Percentiles rank a stretch among this genome's conserved stretches.
Evolutionary conservation across 2,797 vertebrate species (phyloP).

Genomic region (Pipistrellus pipistrellus): DNA sequence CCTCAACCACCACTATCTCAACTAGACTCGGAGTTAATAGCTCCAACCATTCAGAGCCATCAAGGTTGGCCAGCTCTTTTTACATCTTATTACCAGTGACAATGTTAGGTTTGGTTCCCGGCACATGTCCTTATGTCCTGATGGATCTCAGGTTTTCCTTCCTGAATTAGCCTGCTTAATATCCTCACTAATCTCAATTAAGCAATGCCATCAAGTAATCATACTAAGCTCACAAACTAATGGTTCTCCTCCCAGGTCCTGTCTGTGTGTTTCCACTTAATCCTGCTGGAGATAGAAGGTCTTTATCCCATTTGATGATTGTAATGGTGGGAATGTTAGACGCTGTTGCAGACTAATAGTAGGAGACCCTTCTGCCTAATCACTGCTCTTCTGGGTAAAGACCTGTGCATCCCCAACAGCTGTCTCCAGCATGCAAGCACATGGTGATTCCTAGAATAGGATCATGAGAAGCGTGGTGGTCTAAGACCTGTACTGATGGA

Average conservation of each 20-base stretch:
- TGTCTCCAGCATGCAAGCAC: neutral
- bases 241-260: neutral
- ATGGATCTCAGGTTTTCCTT: neutral
- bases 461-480: neutral
- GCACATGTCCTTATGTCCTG: neutral
- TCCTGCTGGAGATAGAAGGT: neutral
- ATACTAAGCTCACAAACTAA: neutral
- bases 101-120: too few species aligned
- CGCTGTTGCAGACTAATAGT: neutral
- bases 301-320: constrained; percentile 14
- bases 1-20: too few species aligned
- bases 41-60: too few species aligned
- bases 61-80: too few species aligned
- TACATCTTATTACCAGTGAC: too few species aligned
- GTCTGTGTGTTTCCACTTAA: neutral
- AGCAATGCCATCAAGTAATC: neutral
- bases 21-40: too few species aligned
- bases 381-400: neutral
- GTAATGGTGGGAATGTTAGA: neutral
- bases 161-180: neutral
- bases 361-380: neutral
- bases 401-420: neutral
- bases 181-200: neutral
- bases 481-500: neutral
- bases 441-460: neutral